phyloP scores from a whole-genome alignment of 2,113 vertebrate species.

The Danionella cerebrum region DNA sequence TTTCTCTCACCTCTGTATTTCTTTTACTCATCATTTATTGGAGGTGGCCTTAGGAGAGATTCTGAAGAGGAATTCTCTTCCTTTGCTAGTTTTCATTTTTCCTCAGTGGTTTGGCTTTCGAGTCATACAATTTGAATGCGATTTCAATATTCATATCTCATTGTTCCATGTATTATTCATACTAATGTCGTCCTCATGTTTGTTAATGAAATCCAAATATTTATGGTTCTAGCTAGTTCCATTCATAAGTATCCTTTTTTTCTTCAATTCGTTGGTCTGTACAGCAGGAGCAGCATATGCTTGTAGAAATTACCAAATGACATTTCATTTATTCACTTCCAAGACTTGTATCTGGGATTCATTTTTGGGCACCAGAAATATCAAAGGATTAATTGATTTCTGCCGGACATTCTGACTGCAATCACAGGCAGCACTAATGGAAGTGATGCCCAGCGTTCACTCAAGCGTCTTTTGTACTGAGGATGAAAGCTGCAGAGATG shows the following conservation, averaged over 20 bases:
- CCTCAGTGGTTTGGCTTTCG: slow-evolving; percentile 35
- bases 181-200: slow-evolving; percentile 26
- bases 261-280: slow-evolving; percentile 3
- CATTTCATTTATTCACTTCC: slow-evolving; percentile 30
- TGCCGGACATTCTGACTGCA: slow-evolving; percentile 22
- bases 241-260: slow-evolving; percentile 27
- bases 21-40: background rate
- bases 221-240: slow-evolving; percentile 27
- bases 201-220: slow-evolving; percentile 42
- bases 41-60: background rate
- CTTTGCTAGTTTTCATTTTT: slow-evolving; percentile 36
- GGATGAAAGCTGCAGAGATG: slow-evolving; percentile 29
- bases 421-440: slow-evolving; percentile 23
- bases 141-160: slow-evolving; percentile 28
- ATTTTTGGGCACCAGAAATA: slow-evolving; percentile 24
- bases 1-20: too few species aligned
- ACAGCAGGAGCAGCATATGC: slow-evolving; percentile 24
- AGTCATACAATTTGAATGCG: slow-evolving; percentile 32
- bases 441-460: slow-evolving; percentile 24
- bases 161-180: slow-evolving; percentile 32
- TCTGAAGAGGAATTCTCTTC: slow-evolving; percentile 24
- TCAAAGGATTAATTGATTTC: slow-evolving; percentile 38
- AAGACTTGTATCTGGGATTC: slow-evolving; percentile 7
- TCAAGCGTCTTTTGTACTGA: slow-evolving; percentile 25
- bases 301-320: slow-evolving; percentile 32